Conservation (phyloP, 2,888 invertebrate species). For the Hecatera dysodea region DNA sequence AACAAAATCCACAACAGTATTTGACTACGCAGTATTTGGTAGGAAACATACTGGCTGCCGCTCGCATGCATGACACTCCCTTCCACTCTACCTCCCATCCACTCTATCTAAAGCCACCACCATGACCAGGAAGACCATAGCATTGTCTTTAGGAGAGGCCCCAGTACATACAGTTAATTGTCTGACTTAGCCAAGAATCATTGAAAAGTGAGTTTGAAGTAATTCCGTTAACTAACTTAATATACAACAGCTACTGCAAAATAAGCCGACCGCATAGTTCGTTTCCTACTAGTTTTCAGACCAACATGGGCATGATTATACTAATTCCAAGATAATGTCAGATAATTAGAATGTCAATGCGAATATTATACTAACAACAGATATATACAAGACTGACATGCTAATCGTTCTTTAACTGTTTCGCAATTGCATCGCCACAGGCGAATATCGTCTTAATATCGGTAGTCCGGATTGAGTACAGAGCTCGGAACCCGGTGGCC, state of each 20-base stretch:
- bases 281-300: constrained; percentile 30
- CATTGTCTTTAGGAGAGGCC: too few species aligned
- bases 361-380: constrained; percentile 49
- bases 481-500: neutral
- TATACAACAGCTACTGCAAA: constrained; percentile 2
- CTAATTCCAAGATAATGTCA: constrained; percentile 49
- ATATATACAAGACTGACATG: constrained; percentile 38
- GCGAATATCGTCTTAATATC: constrained; percentile 44
- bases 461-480: constrained; percentile 4
- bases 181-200: too few species aligned
- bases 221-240: neutral
- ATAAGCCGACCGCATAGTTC: constrained; percentile 11
- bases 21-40: too few species aligned
- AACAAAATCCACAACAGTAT: too few species aligned
- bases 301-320: constrained; percentile 42
- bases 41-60: too few species aligned
- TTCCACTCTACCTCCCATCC: too few species aligned
- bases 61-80: too few species aligned
- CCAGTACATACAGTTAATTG: too few species aligned
- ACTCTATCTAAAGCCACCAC: too few species aligned
- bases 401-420: constrained; percentile 39
- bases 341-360: constrained; percentile 55
- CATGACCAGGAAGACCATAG: too few species aligned
- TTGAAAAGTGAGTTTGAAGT: neutral
- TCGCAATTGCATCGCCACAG: constrained; percentile 36